Base-by-base conservation (phyloP, 2,888 invertebrate species). In the Proisotoma minuta region DNA sequence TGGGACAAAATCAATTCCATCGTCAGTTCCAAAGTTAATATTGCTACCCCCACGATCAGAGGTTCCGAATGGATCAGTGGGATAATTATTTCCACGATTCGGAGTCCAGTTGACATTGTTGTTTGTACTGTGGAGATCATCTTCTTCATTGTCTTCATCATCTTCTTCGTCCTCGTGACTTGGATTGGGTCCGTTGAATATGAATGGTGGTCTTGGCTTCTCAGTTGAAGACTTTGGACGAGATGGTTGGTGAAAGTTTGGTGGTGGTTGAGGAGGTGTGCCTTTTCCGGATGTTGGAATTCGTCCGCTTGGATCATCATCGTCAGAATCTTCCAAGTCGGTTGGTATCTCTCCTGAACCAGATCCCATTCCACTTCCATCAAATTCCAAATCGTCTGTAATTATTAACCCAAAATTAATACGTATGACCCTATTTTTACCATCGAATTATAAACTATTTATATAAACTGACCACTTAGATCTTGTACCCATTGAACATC, bases 401-500 rank as follows among this genome's bases (percentile, higher is more conserved):
- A 27, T n/a, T n/a, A n/a, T n/a, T n/a, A n/a, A n/a, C n/a, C n/a
- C 15, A 57, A 40, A 28, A 12, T 34, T 15, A n/a, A 54, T 34
- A 34, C 8, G 15, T 34, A 15, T 34, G 34, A 10, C 34, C n/a
- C n/a, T n/a, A n/a, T n/a, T n/a, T n/a, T n/a, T 34, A 34, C 15
- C 8, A 34, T 8, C 15, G 15, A 34, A 34, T 34, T 10, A 10
- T 10, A 34, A 34, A 34, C 15, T 34, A 34, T 34, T 34, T 10
- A 10, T 57, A 26, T 51, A 3, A 5, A 64, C 68, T 74, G 76
- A 83, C 84, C 83, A 74, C 62, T 48, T 60, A n/a, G n/a, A n/a
- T 80, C 81, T 73, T 87, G 87, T 50, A 82, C 82, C 91, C 91
- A 92, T 75, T 91, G 90, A 29, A 95, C 93, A 76, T 95, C 93